Evolutionary conservation across 2,113 vertebrate genomes (phyloP).

Genomic region (Mirounga angustirostris): DNA sequence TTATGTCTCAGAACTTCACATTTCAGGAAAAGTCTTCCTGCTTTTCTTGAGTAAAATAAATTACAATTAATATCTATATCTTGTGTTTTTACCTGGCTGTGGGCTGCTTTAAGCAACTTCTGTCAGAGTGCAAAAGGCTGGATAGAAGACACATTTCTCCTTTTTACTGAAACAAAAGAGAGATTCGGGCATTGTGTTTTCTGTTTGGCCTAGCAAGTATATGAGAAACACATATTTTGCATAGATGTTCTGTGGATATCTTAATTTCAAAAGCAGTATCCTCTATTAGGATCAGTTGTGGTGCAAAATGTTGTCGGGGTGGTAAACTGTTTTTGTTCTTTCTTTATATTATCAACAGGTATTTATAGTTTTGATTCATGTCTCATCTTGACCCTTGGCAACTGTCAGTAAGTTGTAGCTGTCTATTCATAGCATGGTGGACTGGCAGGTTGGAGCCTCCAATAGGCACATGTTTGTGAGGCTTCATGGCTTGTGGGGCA

Average conservation of each 20-base stretch:
- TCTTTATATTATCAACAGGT: not conserved
- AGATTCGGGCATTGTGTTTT: conserved; percentile 23
- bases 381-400: not conserved
- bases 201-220: not conserved
- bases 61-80: not conserved
- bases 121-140: not conserved
- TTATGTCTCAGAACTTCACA: conserved; percentile 30
- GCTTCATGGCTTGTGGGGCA: not conserved
- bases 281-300: not conserved
- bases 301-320: not conserved
- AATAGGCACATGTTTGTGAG: not conserved
- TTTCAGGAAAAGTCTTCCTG: conserved; percentile 29
- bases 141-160: not conserved
- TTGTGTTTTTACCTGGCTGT: not conserved
- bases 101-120: not conserved
- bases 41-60: not conserved
- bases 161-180: conserved; percentile 28
- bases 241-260: not conserved
- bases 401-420: not conserved
- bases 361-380: conserved; percentile 30
- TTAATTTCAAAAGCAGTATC: conserved; percentile 15
- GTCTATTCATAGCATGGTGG: not conserved
- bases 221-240: not conserved
- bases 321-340: conserved; percentile 17
- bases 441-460: not conserved